Evolutionary conservation across 2,888 invertebrate species (phyloP), one percentile per base, ranked within the genome.

Genomic region (Agrochola circellaris): DNA sequence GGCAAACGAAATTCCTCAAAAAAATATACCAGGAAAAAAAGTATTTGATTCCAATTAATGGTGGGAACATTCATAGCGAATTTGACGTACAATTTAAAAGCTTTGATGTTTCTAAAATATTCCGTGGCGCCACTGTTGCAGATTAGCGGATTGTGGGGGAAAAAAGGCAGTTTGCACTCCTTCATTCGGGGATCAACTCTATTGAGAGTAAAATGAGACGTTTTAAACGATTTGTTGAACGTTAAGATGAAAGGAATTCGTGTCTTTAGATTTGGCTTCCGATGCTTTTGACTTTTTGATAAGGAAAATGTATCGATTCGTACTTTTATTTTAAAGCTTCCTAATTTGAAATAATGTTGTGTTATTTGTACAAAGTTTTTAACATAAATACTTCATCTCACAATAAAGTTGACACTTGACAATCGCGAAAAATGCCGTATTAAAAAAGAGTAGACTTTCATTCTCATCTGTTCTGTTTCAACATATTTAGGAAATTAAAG

Each of bases 41-140:
- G 82, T 86, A 85, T 90, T 89, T 86, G 78, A 85, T 89, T 90
- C 86, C 90, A 90, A 92, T 92, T 90, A 90, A 89, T 76, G 83
- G 71, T 61, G 72, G 75, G 64, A 84, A 78, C 51, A 88, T 75
- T 86, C 65, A 51, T 68, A 68, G 56, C 86, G 71, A 85, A 86
- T 84, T 83, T 78, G 75, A 84, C 75, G 83, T 85, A 79, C 80
- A 84, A 87, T 89, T 89, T 89, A 88, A 89, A 91, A 85, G 90
- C 90, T 92, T 92, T 92, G 92, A 91, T 90, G 89, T 89, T 78
- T 79, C 64, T 74, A 82, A 79, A 88, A 87, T 83, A 80, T 79
- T 87, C 75, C 75, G 85, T 71, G 72, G 75, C 62, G 66, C 60
- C 77, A 75, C 88, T 88, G 89, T 87, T 85, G 62, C 60, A 73